Base-by-base conservation (phyloP, 2,113 vertebrate genomes). In the Dipodomys stephensi region DNA sequence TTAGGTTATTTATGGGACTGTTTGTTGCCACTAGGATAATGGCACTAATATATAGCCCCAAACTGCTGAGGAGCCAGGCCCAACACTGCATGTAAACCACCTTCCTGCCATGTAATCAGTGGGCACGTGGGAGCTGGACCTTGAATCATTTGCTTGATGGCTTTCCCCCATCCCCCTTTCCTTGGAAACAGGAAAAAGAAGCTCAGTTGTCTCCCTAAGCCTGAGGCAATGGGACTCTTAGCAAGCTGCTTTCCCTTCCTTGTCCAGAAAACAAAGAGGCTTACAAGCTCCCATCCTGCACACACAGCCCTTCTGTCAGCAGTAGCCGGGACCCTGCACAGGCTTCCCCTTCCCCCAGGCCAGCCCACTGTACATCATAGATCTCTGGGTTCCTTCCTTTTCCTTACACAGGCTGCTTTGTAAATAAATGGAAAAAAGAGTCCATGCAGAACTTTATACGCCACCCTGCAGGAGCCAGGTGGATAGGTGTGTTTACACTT, bases 391-490 rank as follows among this genome's bases (percentile, higher is more conserved):
- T 83, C 32, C 2, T 62, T 30, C 46, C 19, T 27, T 32, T 49
- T 82, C 82, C 25, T 10, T 30, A 91, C 91, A 96, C n/a, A 95
- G 89, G 44, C 81, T 53, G 82, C 87, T 95, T 92, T 95, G 87
- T 93, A 62, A 49, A 32, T 93, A 62, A 49, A 32, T 19, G 28
- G 22, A n/a, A 71, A 65, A 76, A 78, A 28, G 27, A 62, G 89
- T 28, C 57, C 46, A 49, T 32, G 32, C 68, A 88, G 57, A 71
- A 49, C 10, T 4, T 49, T 32, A 10, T 44, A n/a, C 19, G 15
- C 22, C 64, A 46, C 28, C 53, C 64, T 65, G 2, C 1, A 23
- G 72, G 82, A 92, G 28, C 39, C 73, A 46, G 74, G n/a, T 71
- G 23, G 69, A 2, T 7, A 3, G 28, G 23, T 32, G 35, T 15